phyloP scores from a whole-genome alignment of 2,113 vertebrate species.

The Gracilinanus agilis region DNA sequence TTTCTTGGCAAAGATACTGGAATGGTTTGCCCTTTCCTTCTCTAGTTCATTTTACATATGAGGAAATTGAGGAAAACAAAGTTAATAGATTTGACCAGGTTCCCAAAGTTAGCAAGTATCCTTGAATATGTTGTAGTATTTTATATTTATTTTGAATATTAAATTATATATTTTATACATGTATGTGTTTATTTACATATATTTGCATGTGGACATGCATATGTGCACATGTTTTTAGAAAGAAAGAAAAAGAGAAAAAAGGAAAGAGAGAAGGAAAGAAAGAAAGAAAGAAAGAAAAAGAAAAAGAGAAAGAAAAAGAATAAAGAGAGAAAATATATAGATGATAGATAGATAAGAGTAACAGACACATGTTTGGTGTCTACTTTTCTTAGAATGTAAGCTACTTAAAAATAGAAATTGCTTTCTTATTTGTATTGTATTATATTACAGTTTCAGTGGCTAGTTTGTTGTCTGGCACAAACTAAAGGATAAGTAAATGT shows the following conservation, averaged over 20 bases:
- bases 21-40: no score
- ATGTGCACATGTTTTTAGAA: background rate
- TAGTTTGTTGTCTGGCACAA: background rate
- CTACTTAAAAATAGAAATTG: background rate
- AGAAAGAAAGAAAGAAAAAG: no score
- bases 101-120: no score
- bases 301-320: no score
- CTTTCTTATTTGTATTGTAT: background rate
- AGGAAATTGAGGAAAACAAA: no score
- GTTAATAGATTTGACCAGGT: no score
- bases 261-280: no score
- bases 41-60: no score
- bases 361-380: background rate
- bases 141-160: background rate
- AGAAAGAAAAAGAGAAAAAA: background rate
- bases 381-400: background rate
- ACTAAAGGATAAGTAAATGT: background rate
- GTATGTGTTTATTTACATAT: background rate
- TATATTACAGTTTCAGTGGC: background rate
- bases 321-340: no score
- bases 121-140: background rate
- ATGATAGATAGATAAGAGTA: no score
- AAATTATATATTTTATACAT: background rate
- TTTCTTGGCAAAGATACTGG: no score
- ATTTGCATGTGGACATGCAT: accelerated